Evolutionary conservation across 2,797 vertebrate genomes (phyloP).

Genomic region (Alfaro cultratus): DNA sequence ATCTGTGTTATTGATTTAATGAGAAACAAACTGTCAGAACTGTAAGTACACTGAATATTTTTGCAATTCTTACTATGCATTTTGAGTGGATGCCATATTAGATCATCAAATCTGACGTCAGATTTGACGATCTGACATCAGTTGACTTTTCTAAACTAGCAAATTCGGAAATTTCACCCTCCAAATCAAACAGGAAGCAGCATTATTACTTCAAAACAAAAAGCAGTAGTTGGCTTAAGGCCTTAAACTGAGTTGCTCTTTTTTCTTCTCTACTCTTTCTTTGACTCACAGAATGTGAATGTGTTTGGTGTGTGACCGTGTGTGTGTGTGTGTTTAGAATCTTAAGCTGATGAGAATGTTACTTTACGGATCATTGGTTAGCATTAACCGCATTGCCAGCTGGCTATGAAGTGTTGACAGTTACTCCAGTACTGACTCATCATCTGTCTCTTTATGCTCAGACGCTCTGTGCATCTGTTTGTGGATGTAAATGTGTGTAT

Average conservation of each 20-base stretch:
- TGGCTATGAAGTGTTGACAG: conserved; percentile 54
- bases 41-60: neutral
- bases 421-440: conserved; percentile 53
- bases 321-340: neutral
- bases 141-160: neutral
- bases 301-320: neutral
- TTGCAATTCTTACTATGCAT: neutral
- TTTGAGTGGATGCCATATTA: neutral
- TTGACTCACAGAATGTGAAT: neutral
- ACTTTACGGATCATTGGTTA: conserved; percentile 50
- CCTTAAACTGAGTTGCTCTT: neutral
- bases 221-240: neutral
- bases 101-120: too few species aligned
- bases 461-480: conserved; percentile 24
- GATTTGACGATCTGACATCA: neutral
- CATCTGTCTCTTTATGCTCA: conserved; percentile 52
- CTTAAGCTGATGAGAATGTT: conserved; percentile 40
- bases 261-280: neutral
- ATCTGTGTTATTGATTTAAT: neutral
- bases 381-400: conserved; percentile 48
- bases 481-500: neutral
- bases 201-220: neutral
- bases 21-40: neutral
- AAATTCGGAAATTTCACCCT: neutral
- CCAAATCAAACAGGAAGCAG: neutral